A percentile compares a stretch with the other conserved stretches of the same genome.
Evolutionary conservation across 2,797 vertebrate genomes (phyloP).

Genomic region (Coreius guichenoti): DNA sequence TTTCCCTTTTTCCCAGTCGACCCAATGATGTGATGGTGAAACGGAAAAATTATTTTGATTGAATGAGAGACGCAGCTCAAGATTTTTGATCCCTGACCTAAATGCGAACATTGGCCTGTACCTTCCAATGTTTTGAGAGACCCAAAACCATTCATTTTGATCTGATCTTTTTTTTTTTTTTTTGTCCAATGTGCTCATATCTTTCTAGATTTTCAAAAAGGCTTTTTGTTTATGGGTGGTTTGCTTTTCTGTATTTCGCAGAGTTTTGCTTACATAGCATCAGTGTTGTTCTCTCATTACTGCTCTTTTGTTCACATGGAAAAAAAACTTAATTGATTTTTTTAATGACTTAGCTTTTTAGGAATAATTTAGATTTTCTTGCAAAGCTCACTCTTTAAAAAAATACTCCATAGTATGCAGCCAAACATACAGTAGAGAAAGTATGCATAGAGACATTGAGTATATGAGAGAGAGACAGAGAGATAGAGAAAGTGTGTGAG

Average conservation of each 20-base stretch:
- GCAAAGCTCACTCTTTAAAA: neutral
- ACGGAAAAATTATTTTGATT: neutral
- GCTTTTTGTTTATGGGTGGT: neutral
- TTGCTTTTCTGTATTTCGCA: neutral
- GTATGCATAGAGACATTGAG: neutral
- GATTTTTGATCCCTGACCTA: slow-evolving; percentile 18
- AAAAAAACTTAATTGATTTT: slow-evolving; percentile 48
- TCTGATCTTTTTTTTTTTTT: neutral
- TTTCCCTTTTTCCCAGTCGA: slow-evolving; percentile 20
- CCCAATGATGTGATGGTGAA: neutral
- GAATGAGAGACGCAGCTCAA: neutral
- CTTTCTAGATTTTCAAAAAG: neutral
- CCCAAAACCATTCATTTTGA: neutral
- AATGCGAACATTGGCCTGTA: neutral
- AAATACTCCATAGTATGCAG: slow-evolving; percentile 1
- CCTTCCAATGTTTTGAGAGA: neutral
- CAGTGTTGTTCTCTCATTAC: slow-evolving; percentile 31
- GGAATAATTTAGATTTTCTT: slow-evolving; percentile 44
- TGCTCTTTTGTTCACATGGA: slow-evolving; percentile 21
- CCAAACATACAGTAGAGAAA: neutral
- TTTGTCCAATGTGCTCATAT: neutral
- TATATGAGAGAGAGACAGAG: slow-evolving; percentile 12
- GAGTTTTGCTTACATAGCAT: slow-evolving; percentile 17
- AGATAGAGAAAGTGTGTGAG: neutral
- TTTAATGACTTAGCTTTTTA: slow-evolving; percentile 40